Conservation (phyloP, 2,888 invertebrate genomes). For the Oscheius sp. region DNA sequence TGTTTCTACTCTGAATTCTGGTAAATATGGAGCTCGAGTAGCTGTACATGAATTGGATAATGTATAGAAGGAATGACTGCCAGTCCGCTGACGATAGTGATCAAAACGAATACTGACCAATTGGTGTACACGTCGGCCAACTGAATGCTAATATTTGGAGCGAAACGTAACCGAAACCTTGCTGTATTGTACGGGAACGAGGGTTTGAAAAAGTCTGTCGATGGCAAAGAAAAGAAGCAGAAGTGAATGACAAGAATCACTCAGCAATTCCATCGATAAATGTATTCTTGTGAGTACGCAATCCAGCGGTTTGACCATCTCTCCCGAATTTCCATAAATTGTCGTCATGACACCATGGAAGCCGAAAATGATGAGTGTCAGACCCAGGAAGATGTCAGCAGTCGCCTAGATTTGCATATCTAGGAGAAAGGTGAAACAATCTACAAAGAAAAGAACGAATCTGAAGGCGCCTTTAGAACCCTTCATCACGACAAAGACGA, state of each 20-base stretch:
- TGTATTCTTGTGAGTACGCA: conserved; percentile 39
- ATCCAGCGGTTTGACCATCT: conserved; percentile 41
- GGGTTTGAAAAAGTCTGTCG: conserved; percentile 39
- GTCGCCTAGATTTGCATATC: conserved; percentile 31
- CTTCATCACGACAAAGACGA: conserved; percentile 37
- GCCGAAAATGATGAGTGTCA: conserved; percentile 44
- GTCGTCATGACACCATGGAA: conserved; percentile 52
- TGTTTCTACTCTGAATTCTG: conserved; percentile 40
- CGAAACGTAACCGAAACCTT: conserved; percentile 13
- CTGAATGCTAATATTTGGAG: conserved; percentile 8
- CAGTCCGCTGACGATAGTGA: conserved; percentile 12
- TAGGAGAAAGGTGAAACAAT: conserved; percentile 1
- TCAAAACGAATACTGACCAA: conserved; percentile 20
- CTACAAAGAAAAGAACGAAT: conserved; percentile 47
- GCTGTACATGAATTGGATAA: conserved; percentile 16
- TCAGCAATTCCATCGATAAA: conserved; percentile 41
- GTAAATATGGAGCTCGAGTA: neutral
- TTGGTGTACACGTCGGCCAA: conserved; percentile 27
- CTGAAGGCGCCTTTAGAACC: conserved; percentile 13
- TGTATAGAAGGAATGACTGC: conserved; percentile 35
- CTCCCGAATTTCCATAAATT: conserved; percentile 49
- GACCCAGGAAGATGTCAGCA: conserved; percentile 38
- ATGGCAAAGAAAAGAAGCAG: conserved; percentile 33
- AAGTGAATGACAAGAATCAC: conserved; percentile 40
- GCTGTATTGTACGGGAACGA: conserved; percentile 38